phyloP scores from a whole-genome alignment of 2,888 invertebrate genomes.

The Augochlorella aurata region DNA sequence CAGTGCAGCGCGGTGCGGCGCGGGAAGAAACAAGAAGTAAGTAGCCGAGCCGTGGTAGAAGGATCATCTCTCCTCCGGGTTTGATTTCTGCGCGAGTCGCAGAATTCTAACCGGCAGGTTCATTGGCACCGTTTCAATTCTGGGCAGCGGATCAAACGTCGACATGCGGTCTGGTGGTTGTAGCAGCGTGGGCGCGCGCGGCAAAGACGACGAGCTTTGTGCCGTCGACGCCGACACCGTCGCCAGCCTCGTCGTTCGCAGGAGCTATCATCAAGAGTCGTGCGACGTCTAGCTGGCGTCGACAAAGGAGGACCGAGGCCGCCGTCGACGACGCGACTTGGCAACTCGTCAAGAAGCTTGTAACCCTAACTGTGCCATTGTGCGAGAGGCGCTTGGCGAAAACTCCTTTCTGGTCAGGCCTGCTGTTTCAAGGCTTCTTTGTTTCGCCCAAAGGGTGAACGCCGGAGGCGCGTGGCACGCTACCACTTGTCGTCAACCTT shows the following conservation, averaged over 20 bases:
- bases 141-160: conserved; percentile 76
- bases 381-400: conserved; percentile 65
- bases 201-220: conserved; percentile 64
- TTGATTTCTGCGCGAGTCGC: conserved; percentile 60
- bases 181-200: conserved; percentile 52
- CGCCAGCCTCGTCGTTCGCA: conserved; percentile 61
- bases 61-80: conserved; percentile 49
- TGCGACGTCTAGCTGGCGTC: conserved; percentile 70
- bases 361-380: conserved; percentile 79
- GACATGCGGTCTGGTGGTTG: conserved; percentile 66
- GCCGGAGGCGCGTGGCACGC: conserved; percentile 66
- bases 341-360: conserved; percentile 81
- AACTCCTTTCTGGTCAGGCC: conserved; percentile 67
- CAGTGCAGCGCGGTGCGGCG: no score
- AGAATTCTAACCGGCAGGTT: conserved; percentile 64
- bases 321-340: conserved; percentile 77
- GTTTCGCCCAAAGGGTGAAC: conserved; percentile 67
- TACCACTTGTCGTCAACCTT: conserved; percentile 63
- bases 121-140: conserved; percentile 81
- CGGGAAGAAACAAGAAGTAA: conserved; percentile 28
- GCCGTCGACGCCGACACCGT: conserved; percentile 62
- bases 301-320: conserved; percentile 71
- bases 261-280: conserved; percentile 66
- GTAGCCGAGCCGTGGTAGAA: conserved; percentile 30
- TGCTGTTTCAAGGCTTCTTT: conserved; percentile 74